phyloP scores from a whole-genome alignment of 2,797 vertebrate genomes.

The Fringilla coelebs region DNA sequence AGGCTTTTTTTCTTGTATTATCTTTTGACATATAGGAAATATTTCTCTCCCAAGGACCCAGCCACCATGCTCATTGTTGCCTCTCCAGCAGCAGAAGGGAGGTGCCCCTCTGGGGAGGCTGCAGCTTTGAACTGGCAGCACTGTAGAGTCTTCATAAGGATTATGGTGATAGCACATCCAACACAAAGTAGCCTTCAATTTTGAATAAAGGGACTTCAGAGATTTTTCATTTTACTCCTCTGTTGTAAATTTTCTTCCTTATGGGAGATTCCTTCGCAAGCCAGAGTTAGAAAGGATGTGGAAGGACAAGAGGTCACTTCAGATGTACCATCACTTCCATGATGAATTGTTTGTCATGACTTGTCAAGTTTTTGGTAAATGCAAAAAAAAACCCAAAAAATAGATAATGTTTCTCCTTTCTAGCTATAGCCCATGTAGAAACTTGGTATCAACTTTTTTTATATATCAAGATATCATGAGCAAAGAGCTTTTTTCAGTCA shows the following conservation, averaged over 20 bases:
- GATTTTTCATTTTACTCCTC: neutral
- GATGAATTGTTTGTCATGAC: neutral
- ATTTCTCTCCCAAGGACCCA: neutral
- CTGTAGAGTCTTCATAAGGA: neutral
- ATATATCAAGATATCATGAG: neutral
- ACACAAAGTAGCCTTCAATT: neutral
- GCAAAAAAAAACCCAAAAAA: fast-evolving
- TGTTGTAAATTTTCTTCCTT: neutral
- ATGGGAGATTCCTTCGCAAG: neutral
- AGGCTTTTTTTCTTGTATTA: neutral
- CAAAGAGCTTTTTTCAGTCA: neutral
- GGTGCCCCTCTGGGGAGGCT: neutral
- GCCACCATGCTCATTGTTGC: fast-evolving
- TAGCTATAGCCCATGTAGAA: neutral
- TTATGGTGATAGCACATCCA: neutral
- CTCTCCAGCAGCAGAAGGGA: neutral
- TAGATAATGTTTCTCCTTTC: neutral
- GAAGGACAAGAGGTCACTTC: neutral
- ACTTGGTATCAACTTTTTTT: neutral
- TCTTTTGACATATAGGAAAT: neutral
- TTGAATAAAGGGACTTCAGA: neutral
- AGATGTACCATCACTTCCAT: neutral
- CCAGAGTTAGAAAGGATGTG: neutral
- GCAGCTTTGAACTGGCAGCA: neutral
- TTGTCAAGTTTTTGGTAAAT: neutral